phyloP scores from a whole-genome alignment of 2,888 invertebrate genomes.

The Mylabris sibirica region DNA sequence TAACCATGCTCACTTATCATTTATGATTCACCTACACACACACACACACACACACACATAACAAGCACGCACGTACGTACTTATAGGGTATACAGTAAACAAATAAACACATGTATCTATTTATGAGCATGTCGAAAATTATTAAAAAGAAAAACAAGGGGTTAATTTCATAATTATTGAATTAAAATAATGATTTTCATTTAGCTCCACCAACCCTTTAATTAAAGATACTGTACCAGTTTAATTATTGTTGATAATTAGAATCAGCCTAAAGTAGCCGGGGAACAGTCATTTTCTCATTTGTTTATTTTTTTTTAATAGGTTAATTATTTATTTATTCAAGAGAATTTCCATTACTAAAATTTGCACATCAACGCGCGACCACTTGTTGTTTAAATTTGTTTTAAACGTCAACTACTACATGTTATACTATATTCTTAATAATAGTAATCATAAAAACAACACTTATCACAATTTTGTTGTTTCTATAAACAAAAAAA shows the following conservation, averaged over 20 bases:
- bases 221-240: neutral
- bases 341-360: slow-evolving; percentile 19
- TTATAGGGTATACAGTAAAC: neutral
- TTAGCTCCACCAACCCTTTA: too few species aligned
- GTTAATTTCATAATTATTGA: neutral
- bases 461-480: neutral
- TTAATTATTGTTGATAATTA: neutral
- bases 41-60: neutral
- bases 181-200: too few species aligned
- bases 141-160: neutral
- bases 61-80: neutral
- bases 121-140: neutral
- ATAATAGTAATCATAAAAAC: neutral
- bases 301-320: slow-evolving; percentile 31
- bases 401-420: slow-evolving; percentile 19
- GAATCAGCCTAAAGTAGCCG: slow-evolving; percentile 41
- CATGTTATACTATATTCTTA: neutral
- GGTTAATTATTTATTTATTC: slow-evolving; percentile 16
- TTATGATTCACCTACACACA: slow-evolving; percentile 8
- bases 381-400: slow-evolving; percentile 45
- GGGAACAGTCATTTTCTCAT: slow-evolving; percentile 56
- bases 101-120: neutral
- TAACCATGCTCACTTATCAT: slow-evolving; percentile 14
- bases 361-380: slow-evolving; percentile 32
- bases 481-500: too few species aligned